Base-by-base conservation (phyloP, 1,140 invertebrate genomes). In the Adelges cooleyi region DNA sequence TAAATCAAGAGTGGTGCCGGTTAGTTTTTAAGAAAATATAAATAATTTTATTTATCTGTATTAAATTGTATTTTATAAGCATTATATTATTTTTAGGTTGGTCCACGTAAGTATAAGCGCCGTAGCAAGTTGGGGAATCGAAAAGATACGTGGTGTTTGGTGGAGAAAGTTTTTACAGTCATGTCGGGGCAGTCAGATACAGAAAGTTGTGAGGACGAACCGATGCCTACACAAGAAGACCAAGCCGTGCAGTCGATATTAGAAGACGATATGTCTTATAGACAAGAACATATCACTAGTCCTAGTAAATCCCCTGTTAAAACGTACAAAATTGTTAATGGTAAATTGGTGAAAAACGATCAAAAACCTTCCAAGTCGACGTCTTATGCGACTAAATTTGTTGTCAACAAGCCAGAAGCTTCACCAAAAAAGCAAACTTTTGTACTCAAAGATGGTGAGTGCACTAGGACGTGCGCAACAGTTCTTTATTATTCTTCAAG, bases 101-200 rank as follows among this genome's bases (percentile, higher is more conserved):
- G 86, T 3, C 86, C 86, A 0, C 78, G 87, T 0, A 90, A 89
- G 69, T 90, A 90, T 70, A 89, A 88, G 73, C 79, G 86, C 1
- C 77, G 86, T 48, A 80, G 86, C 46, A 88, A 88, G 73, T 69
- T 86, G 6, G 86, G 86, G 67, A 77, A 80, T 1, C 80, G 83
- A 67, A 83, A 74, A 66, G 70, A 66, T 18, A 70, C 72, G 40
- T 74, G 77, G 29, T 72, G 73, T 22, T 74, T 75, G 10, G 70
- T 75, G 54, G 70, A 71, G 56, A 65, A 72, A 71, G 68, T 73
- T 67, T 70, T 75, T 69, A 70, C 74, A 54, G 67, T 74, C 25
- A 71, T 71, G 65, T 40, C 72, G 74, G 66, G 69, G 73, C 2
- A 77, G 75, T 66, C 74, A 80, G 67, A 71, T 75, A 22, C 74